These are phyloP conservation scores for Agrochola lychnidis DNA, from an alignment of 2,888 invertebrate species.

Conservation along the genomic window DNA sequence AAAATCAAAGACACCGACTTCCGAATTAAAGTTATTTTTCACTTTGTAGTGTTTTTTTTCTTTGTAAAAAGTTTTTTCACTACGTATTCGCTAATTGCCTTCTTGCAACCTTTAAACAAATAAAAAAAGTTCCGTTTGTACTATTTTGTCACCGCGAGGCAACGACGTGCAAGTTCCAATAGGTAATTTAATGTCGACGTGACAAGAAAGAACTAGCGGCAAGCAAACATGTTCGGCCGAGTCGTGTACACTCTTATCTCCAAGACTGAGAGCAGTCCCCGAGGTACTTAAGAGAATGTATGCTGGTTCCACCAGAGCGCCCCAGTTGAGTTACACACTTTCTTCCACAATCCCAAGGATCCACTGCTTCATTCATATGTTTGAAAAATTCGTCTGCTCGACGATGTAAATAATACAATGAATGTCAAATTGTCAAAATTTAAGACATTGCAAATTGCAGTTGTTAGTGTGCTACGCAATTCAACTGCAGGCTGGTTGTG, in stretches of 20 bases:
- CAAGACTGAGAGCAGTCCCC: neutral
- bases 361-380: neutral
- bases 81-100: neutral
- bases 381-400: neutral
- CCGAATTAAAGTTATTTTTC: too few species aligned
- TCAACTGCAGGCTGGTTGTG: too few species aligned
- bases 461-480: too few species aligned
- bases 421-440: too few species aligned
- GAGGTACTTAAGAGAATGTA: neutral
- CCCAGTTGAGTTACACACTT: neutral
- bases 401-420: too few species aligned
- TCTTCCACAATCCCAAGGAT: neutral
- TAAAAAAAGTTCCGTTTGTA: neutral
- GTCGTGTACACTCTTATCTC: neutral
- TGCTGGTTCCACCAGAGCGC: neutral
- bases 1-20: too few species aligned
- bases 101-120: neutral
- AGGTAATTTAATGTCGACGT: neutral
- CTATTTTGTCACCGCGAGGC: neutral
- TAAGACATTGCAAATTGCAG: too few species aligned
- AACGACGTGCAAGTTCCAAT: neutral
- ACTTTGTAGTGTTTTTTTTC: too few species aligned
- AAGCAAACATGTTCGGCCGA: neutral
- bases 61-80: neutral
- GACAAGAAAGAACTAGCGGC: neutral